Base-by-base conservation (phyloP, 1,140 invertebrate genomes). In the Eufriesea mexicana region DNA sequence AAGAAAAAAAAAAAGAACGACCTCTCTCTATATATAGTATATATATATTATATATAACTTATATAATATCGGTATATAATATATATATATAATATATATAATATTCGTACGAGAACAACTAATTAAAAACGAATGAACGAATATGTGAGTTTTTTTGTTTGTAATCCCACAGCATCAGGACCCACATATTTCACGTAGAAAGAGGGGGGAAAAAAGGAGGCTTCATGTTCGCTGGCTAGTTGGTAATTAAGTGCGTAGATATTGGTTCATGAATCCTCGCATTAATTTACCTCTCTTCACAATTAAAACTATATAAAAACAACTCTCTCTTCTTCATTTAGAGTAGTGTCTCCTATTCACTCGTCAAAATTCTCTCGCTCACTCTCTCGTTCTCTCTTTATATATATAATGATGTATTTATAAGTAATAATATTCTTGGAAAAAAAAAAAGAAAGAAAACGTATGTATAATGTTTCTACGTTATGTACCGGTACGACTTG, bases 401-500 rank as follows among this genome's bases (percentile, higher is more conserved):
- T 90, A 90, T 90, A 87, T 90, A 90, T 92, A 93, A 92, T 92
- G 88, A 91, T 91, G 89, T 93, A 91, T 93, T 91, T 92, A 92
- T 93, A 93, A 93, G 89, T 92, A 93, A 92, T 92, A 92, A 91
- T 93, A 93, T 93, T 93, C 85, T 90, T 92, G 87, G 86, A 90
- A 90, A 88, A 83, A 89, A 89, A 86, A 90, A 84, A 89, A 91
- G 90, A 86, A 91, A 87, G 81, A 88, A 83, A 83, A 83, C 55
- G 79, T 89, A 88, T 90, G 89, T 92, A 92, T 92, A 90, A 91
- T 92, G 89, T 92, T 88, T 90, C 91, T 93, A 92, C 90, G 88
- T 93, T 91, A 89, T 87, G 86, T 87, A 88, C 70, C 57, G 75
- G 84, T 90, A 92, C 90, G 89, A 84, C 84, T 62, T 90, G 85